Evolutionary conservation across 2,797 vertebrate genomes (phyloP), one percentile per base, ranked within the genome.

Genomic region (Gymnodraco acuticeps): DNA sequence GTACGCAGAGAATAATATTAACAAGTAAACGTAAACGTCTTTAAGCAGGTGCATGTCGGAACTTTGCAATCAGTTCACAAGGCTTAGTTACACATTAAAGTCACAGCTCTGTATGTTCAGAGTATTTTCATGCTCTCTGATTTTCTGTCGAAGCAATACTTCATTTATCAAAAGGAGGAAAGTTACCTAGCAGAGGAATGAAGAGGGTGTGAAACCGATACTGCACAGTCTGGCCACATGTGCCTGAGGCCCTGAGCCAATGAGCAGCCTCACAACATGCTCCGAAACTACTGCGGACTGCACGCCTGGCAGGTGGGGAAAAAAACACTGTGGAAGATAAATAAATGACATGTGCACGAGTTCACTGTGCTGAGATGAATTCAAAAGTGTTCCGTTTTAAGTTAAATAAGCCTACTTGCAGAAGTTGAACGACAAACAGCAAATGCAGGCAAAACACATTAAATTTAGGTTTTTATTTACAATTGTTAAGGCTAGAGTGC

Each of bases 121-220:
- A 52, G 11, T 10, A 5, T 20, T 12, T 16, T 7, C 10, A 33
- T 16, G 50, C 38, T 13, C n/a, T 38, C 4, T 43, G 20, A 20
- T 31, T 23, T 19, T 23, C 9, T n/a, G 16, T 1, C 13, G 0
- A 6, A 47, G 14, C 6, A 38, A 7, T 10, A 19, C 5, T n/a
- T 54, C 9, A 47, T 41, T 23, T 42, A 23, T 64, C 3, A 20
- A 38, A 23, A 47, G 20, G 17, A 47, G 12, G 41, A 20, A 52
- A 42, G 27, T 38, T 38, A 38, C 33, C 8, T 3, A 53, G 41
- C 17, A 13, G 43, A 19, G 58, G 75, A 81, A 74, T 19, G 63
- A 60, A 10, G 48, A 80, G 76, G 83, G 81, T 62, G 86, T 88
- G 85, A 78, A 74, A 88, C 85, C 87, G 88, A 93, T 91, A 93